Evolutionary conservation across 2,113 vertebrate genomes (phyloP), one percentile per base, ranked within the genome.

Genomic region (Takifugu bimaculatus): DNA sequence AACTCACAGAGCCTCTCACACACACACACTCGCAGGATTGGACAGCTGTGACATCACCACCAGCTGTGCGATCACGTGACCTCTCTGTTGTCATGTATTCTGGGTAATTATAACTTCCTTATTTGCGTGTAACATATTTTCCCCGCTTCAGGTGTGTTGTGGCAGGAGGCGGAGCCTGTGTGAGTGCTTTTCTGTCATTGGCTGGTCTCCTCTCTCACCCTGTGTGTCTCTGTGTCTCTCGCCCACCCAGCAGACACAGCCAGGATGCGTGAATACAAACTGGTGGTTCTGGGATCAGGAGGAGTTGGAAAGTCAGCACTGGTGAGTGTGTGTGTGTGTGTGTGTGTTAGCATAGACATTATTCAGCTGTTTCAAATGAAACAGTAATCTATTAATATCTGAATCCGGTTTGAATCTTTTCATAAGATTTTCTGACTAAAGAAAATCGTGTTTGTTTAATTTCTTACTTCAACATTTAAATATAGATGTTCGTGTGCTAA

Each of bases 221-320:
- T 70, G 1, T 59, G 1, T 78, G 0, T 60, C 1, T 54, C 5
- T 28, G 10, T 68, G 35, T 70, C 26, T 59, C 57, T 48, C 68
- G 0, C 54, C 60, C 67, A 60, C 54, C 60, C 67, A 60, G 73
- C 75, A 85, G 86, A 85, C 79, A 77, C 81, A 57, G 80, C 65
- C 81, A 86, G 85, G 76, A 86, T 86, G 87, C 85, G 87, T 80
- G 87, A 88, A 85, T 87, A 88, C 68, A 88, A 88, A 63, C 82
- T 88, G 85, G 85, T 88, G 58, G 87, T 87, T 80, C 80, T 87
- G 59, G 87, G 87, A 83, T 88, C 87, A 63, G 87, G 87, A 78
- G 87, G 87, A 43, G 87, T 88, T 15, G 87, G 87, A 2, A 88
- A 88, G 80, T 88, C 87, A 56, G 84, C 85, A 44, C 72, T 87